phyloP scores from a whole-genome alignment of 2,113 vertebrate species.

The Apistogramma diplotaenia region DNA sequence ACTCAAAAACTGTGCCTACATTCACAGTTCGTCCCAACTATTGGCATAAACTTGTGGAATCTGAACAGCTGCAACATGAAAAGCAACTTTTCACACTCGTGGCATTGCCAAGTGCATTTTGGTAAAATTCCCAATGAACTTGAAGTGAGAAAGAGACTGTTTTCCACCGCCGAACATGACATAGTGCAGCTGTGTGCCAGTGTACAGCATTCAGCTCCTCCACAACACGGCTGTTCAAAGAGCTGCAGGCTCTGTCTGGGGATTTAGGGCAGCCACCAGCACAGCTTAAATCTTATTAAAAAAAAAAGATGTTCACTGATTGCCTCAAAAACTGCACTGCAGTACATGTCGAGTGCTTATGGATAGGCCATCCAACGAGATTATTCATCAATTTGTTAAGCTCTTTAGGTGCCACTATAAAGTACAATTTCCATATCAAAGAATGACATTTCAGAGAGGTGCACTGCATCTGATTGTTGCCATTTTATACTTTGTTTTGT shows the following conservation, averaged over 20 bases:
- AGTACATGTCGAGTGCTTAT: conserved; percentile 16
- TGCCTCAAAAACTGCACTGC: conserved; percentile 47
- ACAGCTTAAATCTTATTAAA: conserved; percentile 61
- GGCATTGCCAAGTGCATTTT: conserved; percentile 7
- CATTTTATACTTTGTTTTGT: conserved; percentile 6
- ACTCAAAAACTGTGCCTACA: not conserved
- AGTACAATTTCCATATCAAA: conserved; percentile 11
- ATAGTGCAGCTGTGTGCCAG: conserved; percentile 59
- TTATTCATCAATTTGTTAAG: conserved; percentile 26
- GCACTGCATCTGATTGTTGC: not conserved
- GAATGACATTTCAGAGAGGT: not conserved
- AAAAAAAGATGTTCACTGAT: conserved; percentile 19
- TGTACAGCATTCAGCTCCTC: conserved; percentile 43
- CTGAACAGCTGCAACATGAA: conserved; percentile 39
- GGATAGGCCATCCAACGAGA: conserved; percentile 12
- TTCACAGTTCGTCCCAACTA: conserved; percentile 18
- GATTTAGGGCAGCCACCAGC: conserved; percentile 63
- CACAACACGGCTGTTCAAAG: conserved; percentile 51
- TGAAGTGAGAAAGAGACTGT: conserved; percentile 37
- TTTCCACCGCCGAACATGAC: conserved; percentile 63
- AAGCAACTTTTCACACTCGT: conserved; percentile 26
- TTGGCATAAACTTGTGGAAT: conserved; percentile 6
- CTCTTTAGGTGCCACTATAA: conserved; percentile 8
- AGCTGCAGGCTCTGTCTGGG: conserved; percentile 57
- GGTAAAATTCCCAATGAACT: conserved; percentile 53